Base-by-base conservation (phyloP, 2,797 vertebrate species). In the Leuciscus waleckii region DNA sequence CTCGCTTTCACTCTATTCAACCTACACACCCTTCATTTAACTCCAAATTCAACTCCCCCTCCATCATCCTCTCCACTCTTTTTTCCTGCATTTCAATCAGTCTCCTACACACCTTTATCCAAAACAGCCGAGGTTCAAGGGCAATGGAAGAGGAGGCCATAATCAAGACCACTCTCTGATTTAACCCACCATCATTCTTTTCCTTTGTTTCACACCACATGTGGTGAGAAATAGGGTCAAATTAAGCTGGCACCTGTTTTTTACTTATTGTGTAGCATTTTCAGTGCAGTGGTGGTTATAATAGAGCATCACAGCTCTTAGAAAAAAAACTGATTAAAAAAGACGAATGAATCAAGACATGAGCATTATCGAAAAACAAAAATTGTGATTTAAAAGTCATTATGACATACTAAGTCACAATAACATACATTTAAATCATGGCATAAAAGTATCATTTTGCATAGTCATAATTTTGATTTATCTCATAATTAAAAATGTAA, bases 91-190 rank as follows among this genome's bases (percentile, higher is more conserved):
- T 35, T 76, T 54, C 2, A 79, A 0, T 10, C 41, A 51, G 43
- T 67, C 41, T 49, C 75, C 75, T 61, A 78, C 75, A 78, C 75
- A 78, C 75, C 37, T 61, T 78, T 61, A 39, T 68, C 29, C 43
- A 67, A 65, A 67, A 67, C 41, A 49, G 78, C 61, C 11, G 17
- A 80, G 19, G 78, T 68, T 29, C 67, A 80, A 51, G 78, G 63
- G 41, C 78, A 68, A 26, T 51, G 63, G 61, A 23, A 63, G 41
- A 35, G 75, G 63, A 19, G 43, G 43, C 26, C 63, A 23, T 56
- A 23, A 56, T 23, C 21, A 3, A 56, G 54, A 21, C 54, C 58
- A 29, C n/a, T 77, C 75, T 51, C 26, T 21, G 21, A 61, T 39
- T 78, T 63, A 79, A 63, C 14, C 58, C 26, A 49, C 11, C 19